Evolutionary conservation across 1,140 invertebrate species (phyloP).

Genomic region (Hyphantria cunea): DNA sequence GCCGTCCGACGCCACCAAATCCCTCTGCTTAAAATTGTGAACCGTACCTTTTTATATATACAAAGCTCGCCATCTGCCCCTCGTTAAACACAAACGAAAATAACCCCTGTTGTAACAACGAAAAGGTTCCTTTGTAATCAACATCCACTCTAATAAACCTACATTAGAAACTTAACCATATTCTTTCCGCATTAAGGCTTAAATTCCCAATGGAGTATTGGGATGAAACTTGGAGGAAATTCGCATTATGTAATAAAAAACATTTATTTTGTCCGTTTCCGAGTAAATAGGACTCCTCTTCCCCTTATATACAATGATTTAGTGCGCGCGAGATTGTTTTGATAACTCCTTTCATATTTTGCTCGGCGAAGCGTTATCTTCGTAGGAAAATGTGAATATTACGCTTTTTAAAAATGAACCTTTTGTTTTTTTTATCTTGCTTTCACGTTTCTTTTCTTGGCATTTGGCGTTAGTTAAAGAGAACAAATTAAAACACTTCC

Average conservation of each 20-base stretch:
- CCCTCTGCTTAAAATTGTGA: constrained; percentile 79
- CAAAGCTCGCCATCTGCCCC: constrained; percentile 49
- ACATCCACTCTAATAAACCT: constrained; percentile 14
- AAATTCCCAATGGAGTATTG: constrained; percentile 37
- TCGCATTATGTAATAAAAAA: constrained; percentile 80
- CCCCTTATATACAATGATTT: constrained; percentile 80
- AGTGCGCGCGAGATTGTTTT: constrained; percentile 76
- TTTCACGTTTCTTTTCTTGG: constrained; percentile 30
- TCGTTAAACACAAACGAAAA: constrained; percentile 34
- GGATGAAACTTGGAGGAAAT: constrained; percentile 75
- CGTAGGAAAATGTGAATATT: constrained; percentile 65
- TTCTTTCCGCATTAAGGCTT: constrained; percentile 30
- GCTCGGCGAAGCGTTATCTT: constrained; percentile 74
- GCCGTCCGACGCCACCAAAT: constrained; percentile 53
- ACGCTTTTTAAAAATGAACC: constrained; percentile 33
- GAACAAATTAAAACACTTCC: constrained; percentile 12
- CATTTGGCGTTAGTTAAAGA: constrained; percentile 28
- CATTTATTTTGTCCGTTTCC: constrained; percentile 79
- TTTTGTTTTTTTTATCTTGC: constrained; percentile 14
- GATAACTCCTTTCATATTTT: constrained; percentile 79
- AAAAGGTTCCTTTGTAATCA: constrained; percentile 40
- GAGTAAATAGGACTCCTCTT: constrained; percentile 77
- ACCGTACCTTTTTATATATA: constrained; percentile 72
- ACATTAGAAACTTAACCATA: constrained; percentile 45
- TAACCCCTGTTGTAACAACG: constrained; percentile 23